These are phyloP conservation scores for Sarcophaga subvicina DNA, from an alignment of 2,888 invertebrate genomes.

Conservation along the genomic window DNA sequence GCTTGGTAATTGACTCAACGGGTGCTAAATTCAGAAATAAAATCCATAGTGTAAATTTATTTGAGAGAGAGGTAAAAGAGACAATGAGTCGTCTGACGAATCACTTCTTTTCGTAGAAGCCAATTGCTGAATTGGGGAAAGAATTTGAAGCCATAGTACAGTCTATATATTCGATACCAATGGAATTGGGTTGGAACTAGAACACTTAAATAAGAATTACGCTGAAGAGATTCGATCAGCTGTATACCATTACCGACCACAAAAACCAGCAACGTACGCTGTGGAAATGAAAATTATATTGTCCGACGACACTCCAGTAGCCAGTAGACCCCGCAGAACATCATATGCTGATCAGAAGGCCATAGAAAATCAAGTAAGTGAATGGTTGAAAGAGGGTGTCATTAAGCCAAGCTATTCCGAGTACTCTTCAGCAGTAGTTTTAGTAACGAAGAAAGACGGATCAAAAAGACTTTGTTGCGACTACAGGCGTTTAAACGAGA, in stretches of 20 bases:
- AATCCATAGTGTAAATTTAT: too few relatives aligned
- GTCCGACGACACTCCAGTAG: neutral
- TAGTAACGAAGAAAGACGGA: constrained; percentile 55
- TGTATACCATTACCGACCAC: too few relatives aligned
- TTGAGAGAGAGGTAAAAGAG: too few relatives aligned
- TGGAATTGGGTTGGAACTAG: too few relatives aligned
- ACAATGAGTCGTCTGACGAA: neutral
- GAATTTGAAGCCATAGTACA: neutral
- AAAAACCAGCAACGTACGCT: neutral
- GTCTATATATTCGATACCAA: neutral
- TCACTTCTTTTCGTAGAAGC: too few relatives aligned
- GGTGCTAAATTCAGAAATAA: too few relatives aligned
- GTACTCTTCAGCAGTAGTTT: constrained; percentile 42
- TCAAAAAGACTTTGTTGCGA: constrained; percentile 55
- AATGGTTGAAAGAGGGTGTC: too few relatives aligned
- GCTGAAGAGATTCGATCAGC: too few relatives aligned
- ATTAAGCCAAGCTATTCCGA: too few relatives aligned
- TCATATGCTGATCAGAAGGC: constrained; percentile 45
- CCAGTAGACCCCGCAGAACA: constrained; percentile 39
- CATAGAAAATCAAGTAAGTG: constrained; percentile 24
- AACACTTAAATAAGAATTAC: too few relatives aligned
- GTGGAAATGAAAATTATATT: constrained; percentile 7
- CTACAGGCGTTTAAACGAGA: constrained; percentile 45
- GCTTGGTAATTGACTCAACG: too few relatives aligned
- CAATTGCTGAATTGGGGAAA: neutral